Evolutionary conservation across 2,888 invertebrate genomes (phyloP), one percentile per base, ranked within the genome.

Genomic region (Sphaeridia pumilis): DNA sequence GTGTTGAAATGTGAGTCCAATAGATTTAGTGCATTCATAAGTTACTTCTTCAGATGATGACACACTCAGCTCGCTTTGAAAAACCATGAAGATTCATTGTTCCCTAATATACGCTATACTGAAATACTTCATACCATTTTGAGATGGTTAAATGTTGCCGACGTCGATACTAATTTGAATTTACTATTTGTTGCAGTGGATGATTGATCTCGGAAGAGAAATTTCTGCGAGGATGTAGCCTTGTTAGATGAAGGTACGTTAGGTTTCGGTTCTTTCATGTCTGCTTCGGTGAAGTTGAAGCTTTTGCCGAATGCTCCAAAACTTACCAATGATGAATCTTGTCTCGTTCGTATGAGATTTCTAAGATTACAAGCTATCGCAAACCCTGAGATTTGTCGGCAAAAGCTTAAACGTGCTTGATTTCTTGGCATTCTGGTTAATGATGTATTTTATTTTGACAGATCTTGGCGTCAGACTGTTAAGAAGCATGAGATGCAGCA

Each of bases 321-420:
- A n/a, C n/a, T n/a, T n/a, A n/a, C n/a, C n/a, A n/a, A n/a, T 38
- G 38, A 38, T 7, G 17, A 38, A 14, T 17, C 14, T 38, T 17
- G 38, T 38, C 38, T 38, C 38, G 38, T 38, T 38, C 38, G 38
- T 38, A 38, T 38, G 38, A 38, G 7, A 20, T 38, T 17, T 5
- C 17, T 17, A 38, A 14, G 38, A 38, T 38, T 38, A 38, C 10
- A 38, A 14, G 5, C 17, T 17, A 38, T 38, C 38, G 38, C 17
- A 38, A 38, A 14, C 14, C 14, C 31, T 31, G 31, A 31, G 31
- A 31, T 10, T 10, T 31, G n/a, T n/a, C n/a, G 14, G 31, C 31
- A 10, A 7, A 31, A 10, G 7, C 10, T 31, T 31, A 31, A 14
- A 10, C 10, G 31, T 14, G 31, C 31, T 31, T 31, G 31, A 10